Base-by-base conservation (phyloP, 2,797 vertebrate genomes). In the Oreonectes daqikongensis region DNA sequence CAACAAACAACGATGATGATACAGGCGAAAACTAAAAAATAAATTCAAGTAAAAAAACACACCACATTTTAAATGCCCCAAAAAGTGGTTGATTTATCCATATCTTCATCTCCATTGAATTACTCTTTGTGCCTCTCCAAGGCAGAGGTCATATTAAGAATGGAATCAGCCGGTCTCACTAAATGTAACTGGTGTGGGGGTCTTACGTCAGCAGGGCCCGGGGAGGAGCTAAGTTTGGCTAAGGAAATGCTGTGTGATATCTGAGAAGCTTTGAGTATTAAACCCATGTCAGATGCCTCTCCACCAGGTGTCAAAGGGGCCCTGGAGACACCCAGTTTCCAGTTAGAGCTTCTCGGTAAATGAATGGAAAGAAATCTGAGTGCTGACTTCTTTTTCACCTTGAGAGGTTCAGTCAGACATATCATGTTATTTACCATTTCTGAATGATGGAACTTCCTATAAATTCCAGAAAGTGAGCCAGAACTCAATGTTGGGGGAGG, bases 181-280 rank as follows among this genome's bases (percentile, higher is more conserved):
- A 90, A 94, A 92, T 90, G 90, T 88, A 90, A 88, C 90, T 77
- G 3, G 0, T 77, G 81, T 79, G 66, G 77, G 77, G 64, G 61
- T 79, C 85, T 88, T 88, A 90, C 88, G 90, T 93, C 90, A 94
- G 89, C 86, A 90, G 75, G 86, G 82, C 83, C 89, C 86, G 85
- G 82, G 79, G 87, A 86, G 87, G 83, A 86, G 85, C 85, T 82
- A 85, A 79, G 72, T 82, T 85, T 60, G 77, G 91, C 84, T 86
- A 83, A 72, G 84, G 82, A 86, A 86, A 84, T 86, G 84, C 86
- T 87, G 89, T 26, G 2, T 22, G 92, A 93, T 80, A 93, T 78
- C 79, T 89, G 93, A 97, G 92, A 96, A 85, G 88, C 84, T 88
- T 84, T 48, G 87, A 87, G 87, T 89, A 87, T 79, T 89, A 87